A percentile compares a stretch with the other conserved stretches of the same genome.
Conservation (phyloP, 2,113 vertebrate genomes). For the Dasyurus viverrinus region DNA sequence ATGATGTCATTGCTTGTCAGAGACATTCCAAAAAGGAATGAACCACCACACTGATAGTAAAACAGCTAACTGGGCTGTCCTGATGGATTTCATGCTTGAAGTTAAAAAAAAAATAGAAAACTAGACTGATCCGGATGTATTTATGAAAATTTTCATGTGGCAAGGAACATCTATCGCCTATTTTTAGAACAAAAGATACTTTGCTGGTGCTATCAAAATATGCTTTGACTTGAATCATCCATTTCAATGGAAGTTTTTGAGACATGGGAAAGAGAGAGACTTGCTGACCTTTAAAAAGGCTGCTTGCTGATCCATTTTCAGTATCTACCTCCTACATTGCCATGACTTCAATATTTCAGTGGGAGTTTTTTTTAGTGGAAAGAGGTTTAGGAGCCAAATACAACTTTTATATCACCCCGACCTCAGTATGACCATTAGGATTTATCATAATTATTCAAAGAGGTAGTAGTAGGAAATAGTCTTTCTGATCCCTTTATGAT, state of each 20-base stretch:
- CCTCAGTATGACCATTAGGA: conserved; percentile 61
- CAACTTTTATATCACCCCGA: conserved; percentile 11
- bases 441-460: conserved; percentile 56
- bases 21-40: conserved; percentile 26
- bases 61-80: conserved; percentile 1
- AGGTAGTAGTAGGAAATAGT: conserved; percentile 52
- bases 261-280: conserved; percentile 58
- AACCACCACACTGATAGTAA: background rate
- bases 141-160: background rate
- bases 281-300: conserved; percentile 76
- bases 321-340: conserved; percentile 55
- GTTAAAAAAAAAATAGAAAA: background rate
- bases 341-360: conserved; percentile 69
- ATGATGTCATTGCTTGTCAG: conserved; percentile 36
- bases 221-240: background rate
- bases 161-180: background rate
- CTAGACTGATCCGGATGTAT: background rate
- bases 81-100: background rate
- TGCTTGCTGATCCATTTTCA: conserved; percentile 42
- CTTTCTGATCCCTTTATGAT: conserved; percentile 49
- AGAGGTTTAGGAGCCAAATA: conserved; percentile 40
- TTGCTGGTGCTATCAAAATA: background rate
- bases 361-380: conserved; percentile 76
- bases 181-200: background rate
- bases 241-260: conserved; percentile 73